phyloP scores from a whole-genome alignment of 1,140 invertebrate species.

The Chrysomallon squamiferum region DNA sequence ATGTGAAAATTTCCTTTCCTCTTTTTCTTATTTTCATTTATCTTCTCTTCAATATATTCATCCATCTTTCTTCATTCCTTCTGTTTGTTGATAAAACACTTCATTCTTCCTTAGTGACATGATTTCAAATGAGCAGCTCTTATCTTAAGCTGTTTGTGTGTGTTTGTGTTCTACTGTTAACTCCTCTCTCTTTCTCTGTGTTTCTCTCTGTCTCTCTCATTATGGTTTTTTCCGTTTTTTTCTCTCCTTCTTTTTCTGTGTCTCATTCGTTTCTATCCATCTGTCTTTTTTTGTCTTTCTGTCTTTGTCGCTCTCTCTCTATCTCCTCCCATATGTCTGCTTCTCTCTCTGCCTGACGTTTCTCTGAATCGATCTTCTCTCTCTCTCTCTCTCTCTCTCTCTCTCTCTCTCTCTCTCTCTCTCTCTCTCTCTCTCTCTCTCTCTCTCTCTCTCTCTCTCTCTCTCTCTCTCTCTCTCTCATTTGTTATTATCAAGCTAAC shows the following conservation, averaged over 20 bases:
- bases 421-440: too few species aligned
- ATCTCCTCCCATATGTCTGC: neutral
- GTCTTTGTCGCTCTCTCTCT: neutral
- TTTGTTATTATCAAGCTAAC: too few species aligned
- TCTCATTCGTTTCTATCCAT: neutral
- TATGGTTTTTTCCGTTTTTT: neutral
- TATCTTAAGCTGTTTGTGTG: neutral
- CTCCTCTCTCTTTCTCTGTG: neutral
- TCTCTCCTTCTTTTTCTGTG: neutral
- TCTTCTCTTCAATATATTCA: too few species aligned
- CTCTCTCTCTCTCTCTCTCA: too few species aligned
- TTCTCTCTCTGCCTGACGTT: too few species aligned
- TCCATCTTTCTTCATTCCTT: too few species aligned
- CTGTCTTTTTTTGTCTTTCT: neutral
- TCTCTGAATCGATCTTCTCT: neutral
- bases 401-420: conserved; percentile 1
- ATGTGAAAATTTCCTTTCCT: too few species aligned
- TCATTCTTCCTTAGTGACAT: too few species aligned
- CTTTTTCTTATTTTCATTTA: too few species aligned
- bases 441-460: too few species aligned
- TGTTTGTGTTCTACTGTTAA: neutral
- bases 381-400: neutral
- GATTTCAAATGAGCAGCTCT: too few species aligned
- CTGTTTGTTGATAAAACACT: too few species aligned
- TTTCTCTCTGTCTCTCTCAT: neutral